Evolutionary conservation across 2,113 vertebrate species (phyloP).

Genomic region (Chloropsis hardwickii): DNA sequence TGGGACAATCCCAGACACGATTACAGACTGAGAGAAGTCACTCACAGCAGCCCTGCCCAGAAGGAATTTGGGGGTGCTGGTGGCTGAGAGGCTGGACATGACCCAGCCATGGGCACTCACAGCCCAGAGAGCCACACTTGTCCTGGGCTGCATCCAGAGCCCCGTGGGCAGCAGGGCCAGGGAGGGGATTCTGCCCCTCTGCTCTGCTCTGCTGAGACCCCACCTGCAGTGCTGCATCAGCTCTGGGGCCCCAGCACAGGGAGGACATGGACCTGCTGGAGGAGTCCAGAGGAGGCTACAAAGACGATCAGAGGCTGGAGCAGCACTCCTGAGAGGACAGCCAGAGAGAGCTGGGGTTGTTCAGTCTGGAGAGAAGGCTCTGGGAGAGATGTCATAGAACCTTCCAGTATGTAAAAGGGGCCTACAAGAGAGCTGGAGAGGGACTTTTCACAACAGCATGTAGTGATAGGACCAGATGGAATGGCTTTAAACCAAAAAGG

Average conservation of each 20-base stretch:
- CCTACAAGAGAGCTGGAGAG: background rate
- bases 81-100: background rate
- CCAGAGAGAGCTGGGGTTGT: background rate
- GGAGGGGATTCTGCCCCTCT: background rate
- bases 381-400: background rate
- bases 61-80: rapidly evolving
- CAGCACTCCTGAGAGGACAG: background rate
- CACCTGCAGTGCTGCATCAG: background rate
- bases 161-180: background rate
- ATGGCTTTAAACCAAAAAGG: background rate
- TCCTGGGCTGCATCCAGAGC: background rate
- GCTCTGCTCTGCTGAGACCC: background rate
- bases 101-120: background rate
- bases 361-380: background rate
- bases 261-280: background rate
- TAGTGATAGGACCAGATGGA: background rate
- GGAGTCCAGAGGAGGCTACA: background rate
- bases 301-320: background rate
- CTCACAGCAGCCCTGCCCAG: background rate
- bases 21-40: background rate
- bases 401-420: background rate
- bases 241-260: background rate
- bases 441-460: background rate
- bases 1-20: rapidly evolving
- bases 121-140: background rate